Evolutionary conservation across 1,140 invertebrate genomes (phyloP).

Genomic region (Leptopilina clavipes): DNA sequence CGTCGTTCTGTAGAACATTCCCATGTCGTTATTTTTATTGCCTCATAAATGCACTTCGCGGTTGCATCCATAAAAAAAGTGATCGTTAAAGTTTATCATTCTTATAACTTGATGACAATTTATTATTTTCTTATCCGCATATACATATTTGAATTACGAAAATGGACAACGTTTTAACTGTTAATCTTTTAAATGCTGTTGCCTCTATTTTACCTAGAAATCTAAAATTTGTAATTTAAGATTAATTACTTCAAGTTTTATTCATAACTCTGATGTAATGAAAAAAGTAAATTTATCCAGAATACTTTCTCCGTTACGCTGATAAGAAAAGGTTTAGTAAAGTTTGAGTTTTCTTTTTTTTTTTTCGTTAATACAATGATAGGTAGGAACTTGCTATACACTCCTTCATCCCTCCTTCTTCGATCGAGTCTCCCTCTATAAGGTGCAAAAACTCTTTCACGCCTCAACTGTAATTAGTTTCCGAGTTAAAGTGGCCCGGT

Average conservation of each 20-base stretch:
- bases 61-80: not conserved
- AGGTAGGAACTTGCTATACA: slow-evolving; percentile 24
- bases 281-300: slow-evolving; percentile 40
- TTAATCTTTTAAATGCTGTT: no score
- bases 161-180: no score
- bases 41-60: slow-evolving; percentile 43
- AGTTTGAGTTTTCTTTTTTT: not conserved
- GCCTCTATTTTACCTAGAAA: no score
- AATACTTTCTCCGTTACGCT: slow-evolving; percentile 26
- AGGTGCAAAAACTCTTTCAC: slow-evolving; percentile 63
- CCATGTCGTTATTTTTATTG: slow-evolving; percentile 47
- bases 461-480: slow-evolving; percentile 68
- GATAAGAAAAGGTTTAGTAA: slow-evolving; percentile 19
- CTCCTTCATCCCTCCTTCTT: slow-evolving; percentile 16
- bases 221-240: not conserved
- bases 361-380: slow-evolving; percentile 18
- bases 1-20: slow-evolving; percentile 41
- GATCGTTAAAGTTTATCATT: slow-evolving; percentile 24
- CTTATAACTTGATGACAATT: not conserved
- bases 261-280: not conserved
- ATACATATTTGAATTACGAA: no score
- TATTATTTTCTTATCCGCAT: no score
- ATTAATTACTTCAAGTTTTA: not conserved
- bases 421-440: slow-evolving; percentile 38
- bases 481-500: slow-evolving; percentile 64